Base-by-base conservation (phyloP, 2,797 vertebrate genomes). In the Liparis tanakae region DNA sequence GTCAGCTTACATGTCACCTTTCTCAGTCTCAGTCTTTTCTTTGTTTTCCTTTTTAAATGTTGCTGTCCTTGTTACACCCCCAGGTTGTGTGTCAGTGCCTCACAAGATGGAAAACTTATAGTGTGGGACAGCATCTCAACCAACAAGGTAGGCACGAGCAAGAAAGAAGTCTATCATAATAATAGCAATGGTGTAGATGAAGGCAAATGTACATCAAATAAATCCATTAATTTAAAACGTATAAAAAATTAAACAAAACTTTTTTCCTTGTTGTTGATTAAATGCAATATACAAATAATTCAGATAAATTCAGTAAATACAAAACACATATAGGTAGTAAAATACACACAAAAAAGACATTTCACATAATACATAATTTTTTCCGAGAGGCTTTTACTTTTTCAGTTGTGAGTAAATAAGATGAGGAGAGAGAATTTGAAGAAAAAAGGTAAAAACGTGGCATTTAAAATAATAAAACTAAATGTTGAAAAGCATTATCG, bases 91-190 rank as follows among this genome's bases (percentile, higher is more conserved):
- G 97, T 99, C 88, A 99, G 97, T 88, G 98, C 98, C 44, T 99
- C 98, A 2, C 98, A 99, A 89, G 97, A 99, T 2, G 98, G 98
- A 75, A 99, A 99, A 82, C 94, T 99, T 79, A 99, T 99, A 0
- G 97, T 99, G 64, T 99, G 98, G 98, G 97, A 99, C 94, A 99
- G 93, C 6, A 94, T 98, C 56, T 96, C 96, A 50, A 99, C 98
- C 78, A 99, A 99, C 90, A 99, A 98, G 97, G 97, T 97, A 93
- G 74, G 80, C 73, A 30, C 62, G 10, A 78, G 39, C n/a, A 22
- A 60, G 64, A 4, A 10, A 58, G 6, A 7, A 7, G 36, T 13
- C n/a, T 36, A 5, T 59, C 39, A 56, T 58, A 18, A 57, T 41
- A 14, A 17, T 13, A 14, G 6, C 46, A 13, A 51, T 37, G 15